phyloP scores from a whole-genome alignment of 1,140 invertebrate genomes.

The Diabrotica virgifera region DNA sequence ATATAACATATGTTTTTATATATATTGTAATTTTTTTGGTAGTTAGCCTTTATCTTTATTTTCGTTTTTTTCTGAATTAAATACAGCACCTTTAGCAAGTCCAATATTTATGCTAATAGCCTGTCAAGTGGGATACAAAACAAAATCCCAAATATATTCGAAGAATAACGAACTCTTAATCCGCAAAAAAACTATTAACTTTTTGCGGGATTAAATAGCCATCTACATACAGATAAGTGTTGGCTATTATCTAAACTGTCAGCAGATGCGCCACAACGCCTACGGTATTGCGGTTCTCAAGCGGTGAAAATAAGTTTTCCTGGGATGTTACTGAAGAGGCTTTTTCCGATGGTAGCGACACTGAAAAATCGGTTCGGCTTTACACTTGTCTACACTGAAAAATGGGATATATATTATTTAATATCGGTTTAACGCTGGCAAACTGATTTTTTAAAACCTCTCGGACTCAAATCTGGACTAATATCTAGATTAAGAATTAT shows the following conservation, averaged over 20 bases:
- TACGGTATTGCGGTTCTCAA: conserved; percentile 28
- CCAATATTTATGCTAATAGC: conserved; percentile 12
- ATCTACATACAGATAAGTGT: conserved; percentile 36
- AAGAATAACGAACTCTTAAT: conserved; percentile 23
- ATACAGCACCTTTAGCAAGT: too few species aligned
- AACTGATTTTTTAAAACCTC: too few species aligned
- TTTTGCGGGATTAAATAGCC: conserved; percentile 26
- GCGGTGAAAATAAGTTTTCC: conserved; percentile 25
- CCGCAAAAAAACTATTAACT: conserved; percentile 29
- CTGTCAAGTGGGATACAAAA: conserved; percentile 9
- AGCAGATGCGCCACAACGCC: conserved; percentile 22
- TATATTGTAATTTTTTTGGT: too few species aligned
- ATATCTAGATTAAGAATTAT: too few species aligned
- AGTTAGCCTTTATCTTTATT: too few species aligned
- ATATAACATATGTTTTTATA: too few species aligned
- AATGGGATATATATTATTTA: too few species aligned
- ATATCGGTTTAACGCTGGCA: too few species aligned
- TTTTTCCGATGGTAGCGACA: conserved; percentile 6
- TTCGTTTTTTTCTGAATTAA: too few species aligned
- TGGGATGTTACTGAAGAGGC: neutral
- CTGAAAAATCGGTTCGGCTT: neutral
- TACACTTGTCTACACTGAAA: too few species aligned
- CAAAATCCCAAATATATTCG: conserved; percentile 17
- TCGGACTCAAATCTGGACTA: too few species aligned
- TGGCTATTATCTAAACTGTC: conserved; percentile 36